These are phyloP conservation scores for Andrena camellia DNA, from an alignment of 2,888 invertebrate genomes.

Conservation along the genomic window DNA sequence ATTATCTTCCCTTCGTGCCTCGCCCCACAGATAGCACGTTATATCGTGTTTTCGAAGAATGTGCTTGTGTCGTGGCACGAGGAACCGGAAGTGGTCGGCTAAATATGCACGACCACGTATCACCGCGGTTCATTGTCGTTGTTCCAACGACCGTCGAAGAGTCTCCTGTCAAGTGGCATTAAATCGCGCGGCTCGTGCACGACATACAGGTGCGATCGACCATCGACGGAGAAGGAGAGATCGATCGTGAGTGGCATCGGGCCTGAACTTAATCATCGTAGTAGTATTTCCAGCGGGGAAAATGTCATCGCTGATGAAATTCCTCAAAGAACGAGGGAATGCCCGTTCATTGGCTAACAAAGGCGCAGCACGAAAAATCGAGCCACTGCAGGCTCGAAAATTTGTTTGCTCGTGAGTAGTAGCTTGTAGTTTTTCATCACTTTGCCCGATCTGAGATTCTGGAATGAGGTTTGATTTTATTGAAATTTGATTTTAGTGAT, in stretches of 20 bases:
- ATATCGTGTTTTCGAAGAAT: conserved; percentile 58
- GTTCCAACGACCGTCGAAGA: conserved; percentile 69
- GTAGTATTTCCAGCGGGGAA: conserved; percentile 17
- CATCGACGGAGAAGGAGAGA: conserved; percentile 22
- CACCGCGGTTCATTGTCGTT: conserved; percentile 66
- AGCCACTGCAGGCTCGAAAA: not conserved
- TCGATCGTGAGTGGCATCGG: conserved; percentile 50
- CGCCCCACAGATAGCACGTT: conserved; percentile 39
- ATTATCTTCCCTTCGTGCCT: not conserved
- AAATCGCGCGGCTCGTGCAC: conserved; percentile 46
- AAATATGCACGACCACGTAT: conserved; percentile 76
- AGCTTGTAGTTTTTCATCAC: conserved; percentile 1
- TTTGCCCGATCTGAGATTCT: not conserved
- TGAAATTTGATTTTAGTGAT: too few relatives aligned
- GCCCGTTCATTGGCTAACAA: conserved; percentile 6
- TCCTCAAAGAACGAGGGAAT: conserved; percentile 36
- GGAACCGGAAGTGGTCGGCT: conserved; percentile 77
- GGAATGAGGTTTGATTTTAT: not conserved
- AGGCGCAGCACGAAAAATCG: conserved; percentile 23
- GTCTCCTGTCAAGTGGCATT: conserved; percentile 48
- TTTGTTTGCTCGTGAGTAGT: not conserved
- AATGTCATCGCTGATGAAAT: conserved; percentile 64
- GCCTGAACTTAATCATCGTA: conserved; percentile 29
- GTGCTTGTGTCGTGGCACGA: conserved; percentile 57
- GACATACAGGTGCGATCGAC: conserved; percentile 46